These are phyloP conservation scores for Cancer borealis DNA, from an alignment of 2,888 invertebrate species.

Conservation along the genomic window DNA sequence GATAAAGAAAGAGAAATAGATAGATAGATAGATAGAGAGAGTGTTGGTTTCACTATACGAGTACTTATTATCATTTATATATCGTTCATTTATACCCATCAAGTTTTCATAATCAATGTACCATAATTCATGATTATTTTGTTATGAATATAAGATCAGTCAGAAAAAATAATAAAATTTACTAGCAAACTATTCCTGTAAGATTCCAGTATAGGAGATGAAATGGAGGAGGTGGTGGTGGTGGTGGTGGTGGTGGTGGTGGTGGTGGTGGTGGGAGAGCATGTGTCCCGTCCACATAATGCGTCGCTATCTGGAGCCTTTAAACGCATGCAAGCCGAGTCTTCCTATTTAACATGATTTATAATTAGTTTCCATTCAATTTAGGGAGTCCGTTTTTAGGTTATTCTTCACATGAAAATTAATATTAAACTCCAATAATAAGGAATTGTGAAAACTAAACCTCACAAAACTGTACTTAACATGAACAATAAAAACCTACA, in stretches of 20 bases:
- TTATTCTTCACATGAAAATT: background rate
- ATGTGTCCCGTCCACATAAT: background rate
- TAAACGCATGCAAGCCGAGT: background rate
- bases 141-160: background rate
- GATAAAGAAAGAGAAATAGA: background rate
- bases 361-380: background rate
- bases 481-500: background rate
- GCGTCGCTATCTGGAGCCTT: background rate
- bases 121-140: background rate
- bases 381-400: background rate
- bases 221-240: background rate
- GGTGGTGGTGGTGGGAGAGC: background rate
- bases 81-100: background rate
- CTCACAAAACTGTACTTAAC: background rate
- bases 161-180: background rate
- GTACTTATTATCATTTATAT: background rate
- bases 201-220: background rate
- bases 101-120: background rate
- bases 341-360: background rate
- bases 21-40: background rate
- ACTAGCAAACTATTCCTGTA: background rate
- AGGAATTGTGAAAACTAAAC: background rate
- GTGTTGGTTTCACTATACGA: background rate
- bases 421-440: too few relatives aligned
- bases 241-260: background rate